Evolutionary conservation across 2,797 vertebrate species (phyloP).

Genomic region (Pipistrellus pygmaeus): DNA sequence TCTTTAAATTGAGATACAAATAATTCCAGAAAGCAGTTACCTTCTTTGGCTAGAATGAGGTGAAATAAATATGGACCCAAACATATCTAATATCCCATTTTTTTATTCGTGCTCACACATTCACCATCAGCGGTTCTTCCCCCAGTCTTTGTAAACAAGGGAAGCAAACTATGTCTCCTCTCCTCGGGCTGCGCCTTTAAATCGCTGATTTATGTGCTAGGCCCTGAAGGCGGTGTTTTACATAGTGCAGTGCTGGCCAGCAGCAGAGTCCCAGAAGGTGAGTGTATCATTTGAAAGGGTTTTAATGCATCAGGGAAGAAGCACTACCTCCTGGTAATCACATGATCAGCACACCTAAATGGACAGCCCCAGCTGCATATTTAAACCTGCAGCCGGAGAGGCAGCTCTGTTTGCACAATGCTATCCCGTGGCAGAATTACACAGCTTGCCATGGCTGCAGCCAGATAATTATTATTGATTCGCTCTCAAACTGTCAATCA

Average conservation of each 20-base stretch:
- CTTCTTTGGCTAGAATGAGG: not conserved
- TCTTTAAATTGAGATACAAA: constrained; percentile 39
- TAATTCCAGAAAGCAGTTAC: constrained; percentile 35
- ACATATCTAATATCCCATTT: not conserved
- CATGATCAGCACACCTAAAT: constrained; percentile 84
- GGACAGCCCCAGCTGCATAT: constrained; percentile 83
- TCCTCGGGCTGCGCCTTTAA: constrained; percentile 62
- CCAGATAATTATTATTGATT: constrained; percentile 99
- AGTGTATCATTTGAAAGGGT: constrained; percentile 75
- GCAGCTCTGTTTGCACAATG: constrained; percentile 88
- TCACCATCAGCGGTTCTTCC: constrained; percentile 26
- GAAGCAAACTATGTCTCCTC: constrained; percentile 6
- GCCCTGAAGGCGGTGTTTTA: constrained; percentile 75
- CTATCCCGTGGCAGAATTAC: constrained; percentile 91
- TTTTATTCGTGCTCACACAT: not conserved
- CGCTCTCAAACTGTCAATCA: constrained; percentile 95
- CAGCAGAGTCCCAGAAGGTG: constrained; percentile 67
- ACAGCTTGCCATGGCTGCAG: constrained; percentile 91
- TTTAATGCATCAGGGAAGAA: constrained; percentile 76
- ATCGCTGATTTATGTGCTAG: constrained; percentile 66
- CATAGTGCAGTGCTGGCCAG: constrained; percentile 66
- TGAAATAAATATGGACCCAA: constrained; percentile 26
- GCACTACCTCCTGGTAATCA: constrained; percentile 77
- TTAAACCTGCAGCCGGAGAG: constrained; percentile 86
- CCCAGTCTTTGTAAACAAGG: constrained; percentile 57